Percentiles rank a stretch among this genome's conserved stretches.
Evolutionary conservation across 2,113 vertebrate genomes (phyloP).

Genomic region (Ptychochromis oligacanthus): DNA sequence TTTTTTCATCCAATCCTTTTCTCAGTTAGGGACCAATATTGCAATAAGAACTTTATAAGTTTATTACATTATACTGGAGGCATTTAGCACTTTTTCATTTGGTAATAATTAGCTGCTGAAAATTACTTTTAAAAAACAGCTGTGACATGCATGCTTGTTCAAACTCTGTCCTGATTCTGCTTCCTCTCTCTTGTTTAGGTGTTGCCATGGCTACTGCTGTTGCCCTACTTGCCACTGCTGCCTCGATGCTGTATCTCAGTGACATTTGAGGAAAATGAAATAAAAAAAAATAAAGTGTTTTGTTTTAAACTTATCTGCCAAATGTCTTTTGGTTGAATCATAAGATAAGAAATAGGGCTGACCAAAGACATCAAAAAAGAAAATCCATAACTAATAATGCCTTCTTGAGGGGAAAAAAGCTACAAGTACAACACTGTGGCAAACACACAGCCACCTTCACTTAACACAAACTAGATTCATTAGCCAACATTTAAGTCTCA

Average conservation of each 20-base stretch:
- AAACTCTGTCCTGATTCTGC: neutral
- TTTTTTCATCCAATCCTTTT: neutral
- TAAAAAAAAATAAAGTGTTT: constrained; percentile 32
- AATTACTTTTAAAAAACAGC: neutral
- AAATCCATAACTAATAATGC: neutral
- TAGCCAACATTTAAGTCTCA: too few species aligned
- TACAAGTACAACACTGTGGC: neutral
- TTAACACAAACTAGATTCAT: neutral
- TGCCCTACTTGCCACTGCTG: constrained; percentile 73
- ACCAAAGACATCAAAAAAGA: neutral
- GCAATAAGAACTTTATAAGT: neutral
- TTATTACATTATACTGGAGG: neutral
- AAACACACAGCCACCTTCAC: neutral
- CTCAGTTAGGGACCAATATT: neutral
- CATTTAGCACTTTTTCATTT: neutral
- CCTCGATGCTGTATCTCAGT: constrained; percentile 75
- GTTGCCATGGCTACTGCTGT: constrained; percentile 69
- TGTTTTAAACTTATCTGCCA: neutral
- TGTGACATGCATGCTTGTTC: neutral
- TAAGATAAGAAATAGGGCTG: neutral
- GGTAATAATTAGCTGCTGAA: neutral
- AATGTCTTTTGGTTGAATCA: neutral
- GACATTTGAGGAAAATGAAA: constrained; percentile 36
- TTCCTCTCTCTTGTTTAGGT: constrained; percentile 60
- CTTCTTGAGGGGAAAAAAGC: neutral